phyloP scores from a whole-genome alignment of 2,797 vertebrate species.

The Poecilia velifera region DNA sequence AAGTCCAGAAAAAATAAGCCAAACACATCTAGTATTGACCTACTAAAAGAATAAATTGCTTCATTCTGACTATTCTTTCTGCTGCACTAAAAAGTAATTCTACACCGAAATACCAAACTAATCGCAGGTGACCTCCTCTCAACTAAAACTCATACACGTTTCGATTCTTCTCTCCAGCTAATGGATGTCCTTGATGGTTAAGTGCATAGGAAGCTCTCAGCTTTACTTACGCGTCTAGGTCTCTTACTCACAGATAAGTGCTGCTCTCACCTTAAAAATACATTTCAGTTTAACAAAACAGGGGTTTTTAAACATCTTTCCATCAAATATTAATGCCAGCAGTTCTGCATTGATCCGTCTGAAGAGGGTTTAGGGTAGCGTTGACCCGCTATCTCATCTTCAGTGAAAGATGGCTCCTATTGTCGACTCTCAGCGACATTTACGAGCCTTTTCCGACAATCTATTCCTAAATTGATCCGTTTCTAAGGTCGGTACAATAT shows the following conservation, averaged over 20 bases:
- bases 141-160: background rate
- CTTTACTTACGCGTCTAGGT: background rate
- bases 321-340: constrained; percentile 8
- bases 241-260: background rate
- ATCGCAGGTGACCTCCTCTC: background rate
- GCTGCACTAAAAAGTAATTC: background rate
- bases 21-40: background rate
- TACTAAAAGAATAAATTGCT: background rate
- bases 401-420: background rate
- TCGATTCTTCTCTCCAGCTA: background rate
- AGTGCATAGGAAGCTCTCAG: constrained; percentile 13
- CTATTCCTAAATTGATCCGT: background rate
- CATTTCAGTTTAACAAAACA: constrained; percentile 4
- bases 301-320: background rate
- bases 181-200: background rate
- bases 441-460: background rate
- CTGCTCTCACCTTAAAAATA: constrained; percentile 5
- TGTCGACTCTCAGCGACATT: background rate
- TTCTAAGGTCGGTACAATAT: too few species aligned
- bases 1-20: constrained; percentile 8
- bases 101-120: constrained; percentile 11
- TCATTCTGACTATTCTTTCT: background rate
- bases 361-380: background rate
- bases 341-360: background rate
- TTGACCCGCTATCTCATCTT: background rate